Evolutionary conservation across 2,113 vertebrate species (phyloP), one percentile per base, ranked within the genome.

Genomic region (Microcebus murinus): DNA sequence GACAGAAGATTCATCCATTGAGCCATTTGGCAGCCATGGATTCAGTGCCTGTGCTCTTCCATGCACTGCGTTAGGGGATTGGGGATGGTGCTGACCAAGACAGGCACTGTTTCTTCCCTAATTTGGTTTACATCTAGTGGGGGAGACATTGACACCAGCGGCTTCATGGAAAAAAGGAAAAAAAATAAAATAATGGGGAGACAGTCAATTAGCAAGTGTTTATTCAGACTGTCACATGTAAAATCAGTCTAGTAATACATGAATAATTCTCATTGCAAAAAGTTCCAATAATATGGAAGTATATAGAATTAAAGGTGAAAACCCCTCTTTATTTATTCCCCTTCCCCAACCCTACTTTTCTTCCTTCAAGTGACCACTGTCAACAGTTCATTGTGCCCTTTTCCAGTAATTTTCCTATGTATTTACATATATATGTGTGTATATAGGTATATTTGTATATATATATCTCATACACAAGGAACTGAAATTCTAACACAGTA

Each of bases 201-300:
- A 57, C 31, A 91, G 34, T 70, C 21, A 68, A 31, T 39, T 86
- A 73, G 12, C 79, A 95, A 86, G 50, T 89, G 50, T 57, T 77
- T 71, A 17, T 50, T 15, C 20, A 89, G 9, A 13, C 50, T 81
- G 1, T 63, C 31, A 61, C 31, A 29, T n/a, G 50, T 86, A 86
- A 90, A 70, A 63, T 91, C 17, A 63, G 36, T 76, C 39, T 80
- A 68, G 45, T 68, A 74, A 39, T 39, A 73, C 6, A 48, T 74
- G 45, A 80, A 67, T 80, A 73, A 86, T 81, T 81, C 50, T 95
- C 84, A 76, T 12, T 90, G 71, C 77, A 76, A 61, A 79, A 91
- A 42, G 42, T 94, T 76, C 42, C 68, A 84, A 81, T 63, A 91
- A 76, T 68, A 23, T 81, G 39, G 21, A 95, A 80, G 11, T 52